These are phyloP conservation scores for Dynastes maya DNA, from an alignment of 2,888 invertebrate genomes.

Conservation along the genomic window DNA sequence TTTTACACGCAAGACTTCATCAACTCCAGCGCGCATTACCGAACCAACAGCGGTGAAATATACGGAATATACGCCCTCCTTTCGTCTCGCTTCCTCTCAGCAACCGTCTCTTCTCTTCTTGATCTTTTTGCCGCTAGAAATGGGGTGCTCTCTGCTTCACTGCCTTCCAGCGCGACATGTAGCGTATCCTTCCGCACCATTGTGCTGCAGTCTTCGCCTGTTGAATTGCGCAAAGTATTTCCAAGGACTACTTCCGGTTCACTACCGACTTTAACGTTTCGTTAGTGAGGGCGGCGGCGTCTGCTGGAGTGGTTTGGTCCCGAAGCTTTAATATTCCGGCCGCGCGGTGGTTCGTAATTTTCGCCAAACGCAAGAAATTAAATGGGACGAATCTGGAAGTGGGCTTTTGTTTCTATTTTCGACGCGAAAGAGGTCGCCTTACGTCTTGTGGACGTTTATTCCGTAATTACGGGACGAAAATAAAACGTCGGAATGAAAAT, in stretches of 20 bases:
- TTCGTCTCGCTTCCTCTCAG: not conserved
- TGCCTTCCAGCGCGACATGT: conserved; percentile 43
- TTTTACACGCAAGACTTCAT: conserved; percentile 23
- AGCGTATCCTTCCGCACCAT: conserved; percentile 63
- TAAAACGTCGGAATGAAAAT: too few relatives aligned
- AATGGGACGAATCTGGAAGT: conserved; percentile 20
- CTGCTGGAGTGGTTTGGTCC: not conserved
- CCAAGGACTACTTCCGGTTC: conserved; percentile 58
- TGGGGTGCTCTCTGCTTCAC: conserved; percentile 20
- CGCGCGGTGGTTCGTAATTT: conserved; percentile 57
- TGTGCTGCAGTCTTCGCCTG: conserved; percentile 65
- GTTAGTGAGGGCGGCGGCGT: not conserved
- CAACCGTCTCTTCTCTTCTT: not conserved
- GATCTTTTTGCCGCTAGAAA: conserved; percentile 30
- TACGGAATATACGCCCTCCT: too few relatives aligned
- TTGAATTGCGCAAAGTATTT: conserved; percentile 64
- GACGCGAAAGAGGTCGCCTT: not conserved
- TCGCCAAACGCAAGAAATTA: conserved; percentile 38
- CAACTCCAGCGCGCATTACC: not conserved
- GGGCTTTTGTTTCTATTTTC: conserved; percentile 31
- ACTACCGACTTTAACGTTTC: conserved; percentile 48
- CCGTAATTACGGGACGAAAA: too few relatives aligned
- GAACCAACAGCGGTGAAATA: conserved; percentile 6
- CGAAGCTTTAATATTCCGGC: conserved; percentile 58
- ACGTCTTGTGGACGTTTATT: too few relatives aligned